These are phyloP conservation scores for Carassius gibelio DNA, from an alignment of 2,113 vertebrate genomes.

Conservation along the genomic window DNA sequence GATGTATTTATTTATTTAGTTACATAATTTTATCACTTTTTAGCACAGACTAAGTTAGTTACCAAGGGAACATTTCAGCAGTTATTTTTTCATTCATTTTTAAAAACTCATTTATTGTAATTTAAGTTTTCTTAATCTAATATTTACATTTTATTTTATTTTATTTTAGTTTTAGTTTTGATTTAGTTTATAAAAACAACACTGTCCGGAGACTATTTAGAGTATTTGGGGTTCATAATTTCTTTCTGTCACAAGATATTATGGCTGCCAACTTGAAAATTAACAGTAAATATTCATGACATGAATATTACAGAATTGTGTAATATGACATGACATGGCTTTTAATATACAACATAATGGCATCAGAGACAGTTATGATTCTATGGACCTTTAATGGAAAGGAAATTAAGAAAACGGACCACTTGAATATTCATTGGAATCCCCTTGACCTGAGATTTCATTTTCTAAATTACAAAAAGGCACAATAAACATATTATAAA, in stretches of 20 bases:
- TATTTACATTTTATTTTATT: neutral
- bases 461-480: neutral
- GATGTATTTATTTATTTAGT: too few relatives aligned
- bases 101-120: neutral
- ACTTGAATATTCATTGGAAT: neutral
- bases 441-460: neutral
- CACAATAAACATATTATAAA: neutral
- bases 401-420: neutral
- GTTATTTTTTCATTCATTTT: too few relatives aligned
- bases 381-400: neutral
- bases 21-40: too few relatives aligned
- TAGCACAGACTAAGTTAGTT: neutral
- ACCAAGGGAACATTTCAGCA: neutral
- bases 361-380: neutral
- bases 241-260: neutral
- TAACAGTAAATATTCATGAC: neutral
- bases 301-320: neutral
- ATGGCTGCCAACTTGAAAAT: slow-evolving; percentile 8
- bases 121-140: neutral
- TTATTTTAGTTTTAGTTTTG: neutral
- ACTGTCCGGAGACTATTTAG: neutral
- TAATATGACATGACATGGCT: neutral
- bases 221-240: neutral
- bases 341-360: neutral
- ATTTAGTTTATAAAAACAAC: neutral